phyloP scores from a whole-genome alignment of 1,140 invertebrate species.

The Drosophila nannoptera region DNA sequence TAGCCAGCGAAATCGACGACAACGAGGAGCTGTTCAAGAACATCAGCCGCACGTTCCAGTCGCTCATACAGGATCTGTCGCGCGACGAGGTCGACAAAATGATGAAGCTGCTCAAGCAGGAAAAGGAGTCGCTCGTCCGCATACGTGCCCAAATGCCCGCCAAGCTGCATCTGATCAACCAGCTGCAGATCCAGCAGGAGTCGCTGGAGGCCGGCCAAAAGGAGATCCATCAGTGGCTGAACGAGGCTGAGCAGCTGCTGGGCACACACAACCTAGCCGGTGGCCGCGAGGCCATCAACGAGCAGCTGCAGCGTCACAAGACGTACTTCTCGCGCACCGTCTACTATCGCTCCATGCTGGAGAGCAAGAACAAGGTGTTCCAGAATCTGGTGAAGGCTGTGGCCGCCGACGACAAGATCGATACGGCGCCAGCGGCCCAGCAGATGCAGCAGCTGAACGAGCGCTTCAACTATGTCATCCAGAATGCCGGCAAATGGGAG shows the following conservation, averaged over 20 bases:
- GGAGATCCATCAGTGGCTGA: conserved; percentile 92
- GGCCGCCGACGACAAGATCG: conserved; percentile 85
- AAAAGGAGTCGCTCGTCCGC: conserved; percentile 91
- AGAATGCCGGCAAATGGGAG: conserved; percentile 88
- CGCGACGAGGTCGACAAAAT: conserved; percentile 93
- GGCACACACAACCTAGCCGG: conserved; percentile 82
- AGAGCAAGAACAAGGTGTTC: conserved; percentile 97
- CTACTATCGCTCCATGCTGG: conserved; percentile 95
- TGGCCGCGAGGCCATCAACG: conserved; percentile 86
- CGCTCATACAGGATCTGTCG: conserved; percentile 92
- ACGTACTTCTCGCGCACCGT: conserved; percentile 91
- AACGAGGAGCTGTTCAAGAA: conserved; percentile 94
- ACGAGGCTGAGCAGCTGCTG: conserved; percentile 88
- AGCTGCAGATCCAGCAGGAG: conserved; percentile 93
- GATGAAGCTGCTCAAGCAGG: conserved; percentile 92
- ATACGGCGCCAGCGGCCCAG: conserved; percentile 85
- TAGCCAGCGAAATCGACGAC: conserved; percentile 90
- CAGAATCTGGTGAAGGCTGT: conserved; percentile 90
- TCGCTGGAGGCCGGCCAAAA: conserved; percentile 91
- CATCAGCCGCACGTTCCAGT: conserved; percentile 93
- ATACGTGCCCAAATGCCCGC: conserved; percentile 89
- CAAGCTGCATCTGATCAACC: conserved; percentile 89
- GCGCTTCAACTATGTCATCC: conserved; percentile 87
- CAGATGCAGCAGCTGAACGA: conserved; percentile 90
- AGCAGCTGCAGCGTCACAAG: conserved; percentile 90